A percentile compares a stretch with the other conserved stretches of the same genome.
Conservation (phyloP, 2,113 vertebrate genomes). For the Myiagra hebetior region DNA sequence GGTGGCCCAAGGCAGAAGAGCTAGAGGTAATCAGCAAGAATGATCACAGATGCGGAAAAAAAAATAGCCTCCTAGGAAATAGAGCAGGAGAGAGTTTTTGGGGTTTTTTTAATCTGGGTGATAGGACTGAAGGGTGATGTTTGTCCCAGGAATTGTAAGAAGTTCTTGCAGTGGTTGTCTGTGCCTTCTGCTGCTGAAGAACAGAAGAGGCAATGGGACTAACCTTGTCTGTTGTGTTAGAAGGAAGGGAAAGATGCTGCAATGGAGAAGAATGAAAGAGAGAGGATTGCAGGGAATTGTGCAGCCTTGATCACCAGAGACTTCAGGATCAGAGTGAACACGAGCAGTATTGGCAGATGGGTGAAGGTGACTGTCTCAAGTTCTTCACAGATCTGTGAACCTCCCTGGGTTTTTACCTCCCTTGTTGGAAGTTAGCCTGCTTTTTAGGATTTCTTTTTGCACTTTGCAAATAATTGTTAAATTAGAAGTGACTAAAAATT, state of each 20-base stretch:
- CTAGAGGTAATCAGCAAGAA: background rate
- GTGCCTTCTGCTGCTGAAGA: background rate
- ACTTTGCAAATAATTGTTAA: background rate
- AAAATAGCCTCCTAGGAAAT: background rate
- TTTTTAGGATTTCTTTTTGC: background rate
- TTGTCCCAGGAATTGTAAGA: background rate
- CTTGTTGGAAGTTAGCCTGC: background rate
- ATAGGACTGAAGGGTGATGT: background rate
- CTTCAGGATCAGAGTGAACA: background rate
- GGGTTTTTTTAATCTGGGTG: background rate
- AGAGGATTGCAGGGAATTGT: background rate
- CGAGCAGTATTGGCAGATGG: accelerated
- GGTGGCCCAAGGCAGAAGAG: background rate
- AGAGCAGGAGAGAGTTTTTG: background rate
- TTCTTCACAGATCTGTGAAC: background rate
- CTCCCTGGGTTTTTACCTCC: background rate
- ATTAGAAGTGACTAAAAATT: background rate
- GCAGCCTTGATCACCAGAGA: background rate
- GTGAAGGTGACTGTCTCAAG: background rate
- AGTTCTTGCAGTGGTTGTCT: background rate
- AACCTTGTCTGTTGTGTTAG: background rate
- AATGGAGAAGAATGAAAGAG: background rate
- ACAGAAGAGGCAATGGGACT: background rate
- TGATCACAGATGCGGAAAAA: background rate
- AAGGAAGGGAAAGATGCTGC: background rate